Conservation (phyloP, 2,797 vertebrate genomes). For the Denticeps clupeoides region DNA sequence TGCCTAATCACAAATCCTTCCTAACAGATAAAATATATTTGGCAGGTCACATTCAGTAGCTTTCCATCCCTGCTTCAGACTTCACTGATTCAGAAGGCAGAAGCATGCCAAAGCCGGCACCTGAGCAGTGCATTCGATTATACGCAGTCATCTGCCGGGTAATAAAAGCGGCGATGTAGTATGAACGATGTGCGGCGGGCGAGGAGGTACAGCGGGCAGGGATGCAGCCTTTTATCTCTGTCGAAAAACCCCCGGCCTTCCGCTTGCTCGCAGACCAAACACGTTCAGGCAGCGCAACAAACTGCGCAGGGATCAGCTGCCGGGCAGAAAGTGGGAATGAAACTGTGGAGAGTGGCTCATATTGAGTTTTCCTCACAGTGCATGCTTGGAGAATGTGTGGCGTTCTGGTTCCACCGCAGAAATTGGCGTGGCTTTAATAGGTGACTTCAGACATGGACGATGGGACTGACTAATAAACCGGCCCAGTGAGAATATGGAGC, state of each 20-base stretch:
- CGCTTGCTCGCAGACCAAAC: constrained; percentile 48
- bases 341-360: neutral
- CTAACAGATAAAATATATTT: too few relatives aligned
- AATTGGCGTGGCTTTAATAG: too few relatives aligned
- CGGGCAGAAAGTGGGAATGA: constrained; percentile 15
- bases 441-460: too few relatives aligned
- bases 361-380: too few relatives aligned
- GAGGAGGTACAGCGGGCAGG: constrained; percentile 24
- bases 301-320: constrained; percentile 17
- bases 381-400: too few relatives aligned
- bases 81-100: too few relatives aligned
- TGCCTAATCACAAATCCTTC: too few relatives aligned
- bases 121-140: neutral
- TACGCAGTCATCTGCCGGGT: constrained; percentile 11
- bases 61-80: too few relatives aligned
- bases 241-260: constrained; percentile 37
- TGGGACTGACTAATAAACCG: too few relatives aligned
- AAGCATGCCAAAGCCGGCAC: neutral
- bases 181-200: constrained; percentile 23
- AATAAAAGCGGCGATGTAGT: constrained; percentile 42
- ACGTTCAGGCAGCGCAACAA: constrained; percentile 17
- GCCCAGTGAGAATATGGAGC: too few relatives aligned
- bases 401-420: too few relatives aligned
- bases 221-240: constrained; percentile 42
- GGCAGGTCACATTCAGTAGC: too few relatives aligned